Evolutionary conservation across 2,113 vertebrate species (phyloP).

Genomic region (Genyomyrus donnyi): DNA sequence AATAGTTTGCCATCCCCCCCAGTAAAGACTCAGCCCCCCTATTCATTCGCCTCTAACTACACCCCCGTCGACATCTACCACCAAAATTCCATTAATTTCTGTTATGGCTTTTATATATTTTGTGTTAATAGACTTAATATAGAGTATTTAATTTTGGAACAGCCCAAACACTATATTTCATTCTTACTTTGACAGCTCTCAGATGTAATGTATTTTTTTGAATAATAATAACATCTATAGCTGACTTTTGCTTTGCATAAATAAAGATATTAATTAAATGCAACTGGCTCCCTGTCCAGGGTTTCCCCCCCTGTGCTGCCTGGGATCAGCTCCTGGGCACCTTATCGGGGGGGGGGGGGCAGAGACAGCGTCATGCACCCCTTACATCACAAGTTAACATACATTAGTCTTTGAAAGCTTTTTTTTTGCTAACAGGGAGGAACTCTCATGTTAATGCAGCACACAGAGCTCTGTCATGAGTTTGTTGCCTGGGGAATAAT

Average conservation of each 20-base stretch:
- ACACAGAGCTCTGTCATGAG: background rate
- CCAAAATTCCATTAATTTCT: background rate
- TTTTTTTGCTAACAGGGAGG: background rate
- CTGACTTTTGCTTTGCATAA: background rate
- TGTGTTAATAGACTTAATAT: background rate
- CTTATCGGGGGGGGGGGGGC: background rate
- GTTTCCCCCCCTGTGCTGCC: background rate
- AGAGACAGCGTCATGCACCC: background rate
- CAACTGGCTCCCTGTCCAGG: background rate
- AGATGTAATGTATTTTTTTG: background rate
- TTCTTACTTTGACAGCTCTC: background rate
- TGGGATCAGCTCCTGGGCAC: background rate
- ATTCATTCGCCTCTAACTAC: background rate
- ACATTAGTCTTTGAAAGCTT: background rate
- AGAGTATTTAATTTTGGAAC: background rate
- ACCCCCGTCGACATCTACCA: background rate
- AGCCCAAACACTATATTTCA: background rate
- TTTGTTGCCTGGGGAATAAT: background rate
- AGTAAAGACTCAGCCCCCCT: background rate
- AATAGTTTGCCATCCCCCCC: background rate
- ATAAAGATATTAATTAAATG: background rate
- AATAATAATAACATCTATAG: background rate
- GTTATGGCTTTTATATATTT: background rate
- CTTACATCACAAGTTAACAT: background rate
- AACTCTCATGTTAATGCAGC: background rate